Base-by-base conservation (phyloP, 1,140 invertebrate genomes). In the Palaemon carinicauda region DNA sequence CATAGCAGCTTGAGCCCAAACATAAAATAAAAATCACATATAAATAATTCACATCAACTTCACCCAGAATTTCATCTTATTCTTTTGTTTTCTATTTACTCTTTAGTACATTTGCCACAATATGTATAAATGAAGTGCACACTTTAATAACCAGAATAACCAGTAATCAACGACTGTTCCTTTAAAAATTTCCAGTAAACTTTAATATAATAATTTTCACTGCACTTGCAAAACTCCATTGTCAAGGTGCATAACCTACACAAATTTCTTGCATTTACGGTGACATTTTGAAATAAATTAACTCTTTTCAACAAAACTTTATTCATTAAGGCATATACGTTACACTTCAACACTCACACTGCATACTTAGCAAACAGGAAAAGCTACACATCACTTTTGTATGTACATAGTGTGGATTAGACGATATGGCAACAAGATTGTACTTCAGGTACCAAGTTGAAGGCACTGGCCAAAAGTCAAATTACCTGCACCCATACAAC, bases 401-500 rank as follows among this genome's bases (percentile, higher is more conserved):
- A 69, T 69, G 21, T 69, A 69, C 65, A 69, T 69, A 69, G 65
- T 31, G 24, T 41, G 41, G 75, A 78, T 71, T 78, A 78, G 77
- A 78, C 75, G 56, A 80, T 87, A 87, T 87, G 85, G 85, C 85
- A 87, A 80, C 85, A 87, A 87, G 50, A 87, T 87, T 87, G 85
- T 87, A 81, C 79, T 80, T 87, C 85, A 87, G 85, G 85, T 87
- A 87, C 85, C 85, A 87, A 41, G 71, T 81, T 80, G 27, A 21
- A 80, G 85, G 79, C 85, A 80, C 79, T 86, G 75, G 53, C 60
- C 77, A 71, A 41, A n/a, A 41, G 24, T 33, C 21, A 27, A 50
- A 51, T 41, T 41, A 33, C 31, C 73, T 41, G 33, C 41, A 75
- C n/a, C 73, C 29, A 51, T 75, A 41, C 29, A 41, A n/a, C 29